A percentile compares a stretch with the other conserved stretches of the same genome.
Evolutionary conservation across 2,113 vertebrate genomes (phyloP).

Genomic region (Varanus salvator): DNA sequence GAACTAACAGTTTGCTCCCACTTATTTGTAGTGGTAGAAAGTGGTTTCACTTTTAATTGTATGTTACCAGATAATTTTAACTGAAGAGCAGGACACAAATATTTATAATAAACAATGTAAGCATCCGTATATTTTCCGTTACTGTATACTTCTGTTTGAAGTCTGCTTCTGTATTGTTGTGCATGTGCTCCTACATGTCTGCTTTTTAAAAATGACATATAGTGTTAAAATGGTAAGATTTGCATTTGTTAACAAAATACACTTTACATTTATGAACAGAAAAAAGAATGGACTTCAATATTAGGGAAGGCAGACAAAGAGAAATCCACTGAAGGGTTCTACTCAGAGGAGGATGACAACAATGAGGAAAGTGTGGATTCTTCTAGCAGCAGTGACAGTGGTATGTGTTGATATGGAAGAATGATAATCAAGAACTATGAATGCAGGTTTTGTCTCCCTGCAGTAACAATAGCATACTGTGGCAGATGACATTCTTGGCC

Average conservation of each 20-base stretch:
- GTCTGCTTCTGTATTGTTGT: background rate
- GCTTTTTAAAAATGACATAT: constrained; percentile 19
- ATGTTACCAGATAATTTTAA: background rate
- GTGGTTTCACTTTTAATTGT: background rate
- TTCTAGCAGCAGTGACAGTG: constrained; percentile 70
- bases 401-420: constrained; percentile 47
- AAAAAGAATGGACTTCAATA: constrained; percentile 81
- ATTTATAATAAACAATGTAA: background rate
- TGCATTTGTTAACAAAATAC: background rate
- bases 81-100: background rate
- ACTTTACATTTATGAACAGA: constrained; percentile 72
- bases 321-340: constrained; percentile 87
- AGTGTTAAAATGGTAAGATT: background rate
- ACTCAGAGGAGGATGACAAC: constrained; percentile 83
- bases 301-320: constrained; percentile 82
- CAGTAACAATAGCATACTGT: background rate
- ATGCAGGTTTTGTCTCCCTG: background rate
- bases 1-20: background rate
- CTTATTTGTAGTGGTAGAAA: background rate
- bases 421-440: background rate
- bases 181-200: constrained; percentile 12
- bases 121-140: constrained; percentile 22
- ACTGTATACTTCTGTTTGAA: background rate
- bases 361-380: constrained; percentile 84
- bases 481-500: too few relatives aligned